Conservation (phyloP, 2,797 vertebrate species). For the Ceryle rudis region DNA sequence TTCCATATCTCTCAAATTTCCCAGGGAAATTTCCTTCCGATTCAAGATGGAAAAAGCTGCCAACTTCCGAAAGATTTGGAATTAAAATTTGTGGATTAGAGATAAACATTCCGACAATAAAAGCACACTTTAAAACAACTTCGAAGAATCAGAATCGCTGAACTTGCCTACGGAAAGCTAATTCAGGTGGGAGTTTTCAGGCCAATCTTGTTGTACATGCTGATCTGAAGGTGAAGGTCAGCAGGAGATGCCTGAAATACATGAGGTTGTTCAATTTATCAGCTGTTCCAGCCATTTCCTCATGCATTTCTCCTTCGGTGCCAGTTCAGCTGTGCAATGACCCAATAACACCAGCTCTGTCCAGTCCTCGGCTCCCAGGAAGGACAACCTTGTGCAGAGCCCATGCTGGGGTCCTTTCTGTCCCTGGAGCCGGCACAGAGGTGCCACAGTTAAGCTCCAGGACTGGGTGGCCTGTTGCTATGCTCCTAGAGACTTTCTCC, state of each 20-base stretch:
- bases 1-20: background rate
- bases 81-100: background rate
- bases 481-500: background rate
- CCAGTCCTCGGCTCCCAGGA: background rate
- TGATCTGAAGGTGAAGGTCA: background rate
- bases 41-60: background rate
- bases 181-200: background rate
- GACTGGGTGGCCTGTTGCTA: background rate
- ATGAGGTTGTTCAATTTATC: background rate
- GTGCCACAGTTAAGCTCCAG: background rate
- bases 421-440: background rate
- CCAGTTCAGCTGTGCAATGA: background rate
- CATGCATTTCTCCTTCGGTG: background rate
- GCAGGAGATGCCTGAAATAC: constrained; percentile 8
- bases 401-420: background rate
- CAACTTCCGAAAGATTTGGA: background rate
- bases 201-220: background rate
- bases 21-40: background rate
- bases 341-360: background rate
- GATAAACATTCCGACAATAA: background rate
- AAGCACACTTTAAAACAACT: background rate
- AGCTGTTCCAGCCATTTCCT: background rate
- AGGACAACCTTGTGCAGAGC: background rate
- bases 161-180: background rate
- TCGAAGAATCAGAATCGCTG: too few species aligned